These are phyloP conservation scores for Hydrolagus affinis DNA, from an alignment of 2,113 vertebrate species.

Conservation along the genomic window DNA sequence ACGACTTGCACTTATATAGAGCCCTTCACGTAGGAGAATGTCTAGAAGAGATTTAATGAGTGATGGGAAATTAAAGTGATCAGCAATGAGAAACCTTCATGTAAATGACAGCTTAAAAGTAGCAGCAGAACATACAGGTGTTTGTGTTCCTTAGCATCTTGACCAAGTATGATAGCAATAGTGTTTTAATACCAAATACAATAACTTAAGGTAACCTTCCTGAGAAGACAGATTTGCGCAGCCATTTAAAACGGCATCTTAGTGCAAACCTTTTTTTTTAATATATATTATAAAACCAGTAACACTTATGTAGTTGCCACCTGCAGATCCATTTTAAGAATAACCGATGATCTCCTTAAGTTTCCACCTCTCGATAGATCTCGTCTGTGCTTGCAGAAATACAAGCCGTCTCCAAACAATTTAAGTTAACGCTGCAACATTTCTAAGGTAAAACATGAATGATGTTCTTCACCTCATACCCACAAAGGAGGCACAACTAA, in stretches of 20 bases:
- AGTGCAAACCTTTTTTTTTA: slow-evolving; percentile 22
- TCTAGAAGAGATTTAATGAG: too few species aligned
- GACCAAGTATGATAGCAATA: neutral
- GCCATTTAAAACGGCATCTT: slow-evolving; percentile 26
- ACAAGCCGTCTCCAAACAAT: neutral
- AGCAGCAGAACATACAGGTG: neutral
- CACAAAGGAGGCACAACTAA: neutral
- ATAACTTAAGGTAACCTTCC: slow-evolving; percentile 28
- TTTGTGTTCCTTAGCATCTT: slow-evolving; percentile 18
- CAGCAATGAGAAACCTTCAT: neutral
- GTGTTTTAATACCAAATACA: slow-evolving; percentile 10
- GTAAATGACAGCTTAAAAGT: slow-evolving; percentile 12
- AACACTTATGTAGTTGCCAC: slow-evolving; percentile 22
- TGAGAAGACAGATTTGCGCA: slow-evolving; percentile 24
- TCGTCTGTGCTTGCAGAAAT: neutral
- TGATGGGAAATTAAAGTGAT: neutral
- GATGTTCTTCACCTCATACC: neutral
- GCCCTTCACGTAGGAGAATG: too few species aligned
- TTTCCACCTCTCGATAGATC: neutral
- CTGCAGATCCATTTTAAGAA: slow-evolving; percentile 25
- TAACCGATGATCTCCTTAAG: neutral
- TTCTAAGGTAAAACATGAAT: neutral
- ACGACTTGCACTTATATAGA: too few species aligned
- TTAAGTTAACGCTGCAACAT: neutral
- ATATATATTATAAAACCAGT: neutral